A percentile compares a stretch with the other conserved stretches of the same genome.
phyloP scores from a whole-genome alignment of 1,140 invertebrate species.

The Apis cerana region DNA sequence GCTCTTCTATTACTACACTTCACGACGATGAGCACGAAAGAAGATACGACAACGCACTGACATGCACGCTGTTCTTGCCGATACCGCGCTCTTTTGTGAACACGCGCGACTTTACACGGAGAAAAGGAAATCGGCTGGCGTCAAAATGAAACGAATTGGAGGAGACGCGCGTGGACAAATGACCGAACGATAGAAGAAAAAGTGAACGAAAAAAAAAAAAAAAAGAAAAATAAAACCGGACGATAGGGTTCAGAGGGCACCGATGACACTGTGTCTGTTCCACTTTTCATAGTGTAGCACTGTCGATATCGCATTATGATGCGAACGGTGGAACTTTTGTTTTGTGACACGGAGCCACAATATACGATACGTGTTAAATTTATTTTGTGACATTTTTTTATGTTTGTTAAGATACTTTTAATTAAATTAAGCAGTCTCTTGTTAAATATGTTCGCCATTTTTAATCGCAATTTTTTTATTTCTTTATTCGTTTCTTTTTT shows the following conservation, averaged over 20 bases:
- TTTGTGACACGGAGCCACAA: too few relatives aligned
- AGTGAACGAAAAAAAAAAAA: background rate
- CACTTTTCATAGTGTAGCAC: background rate
- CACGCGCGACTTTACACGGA: background rate
- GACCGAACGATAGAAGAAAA: conserved; percentile 7
- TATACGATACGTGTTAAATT: background rate
- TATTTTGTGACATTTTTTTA: background rate
- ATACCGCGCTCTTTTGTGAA: background rate
- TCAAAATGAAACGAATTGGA: background rate
- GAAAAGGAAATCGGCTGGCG: conserved; percentile 34
- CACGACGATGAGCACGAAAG: conserved; percentile 25
- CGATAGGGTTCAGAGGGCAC: conserved; percentile 71
- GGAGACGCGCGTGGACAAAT: background rate
- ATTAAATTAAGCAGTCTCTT: too few relatives aligned
- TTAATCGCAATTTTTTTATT: too few relatives aligned
- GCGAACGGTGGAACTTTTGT: background rate
- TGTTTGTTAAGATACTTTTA: background rate
- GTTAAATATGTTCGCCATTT: too few relatives aligned
- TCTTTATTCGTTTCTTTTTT: too few relatives aligned
- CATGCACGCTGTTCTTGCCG: conserved; percentile 1
- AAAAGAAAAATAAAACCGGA: conserved; percentile 59
- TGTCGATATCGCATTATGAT: background rate
- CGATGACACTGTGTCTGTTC: conserved; percentile 12
- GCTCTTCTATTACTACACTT: conserved; percentile 2
- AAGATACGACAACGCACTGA: conserved; percentile 32